phyloP scores from a whole-genome alignment of 2,888 invertebrate species.

The Diarsia mendica region DNA sequence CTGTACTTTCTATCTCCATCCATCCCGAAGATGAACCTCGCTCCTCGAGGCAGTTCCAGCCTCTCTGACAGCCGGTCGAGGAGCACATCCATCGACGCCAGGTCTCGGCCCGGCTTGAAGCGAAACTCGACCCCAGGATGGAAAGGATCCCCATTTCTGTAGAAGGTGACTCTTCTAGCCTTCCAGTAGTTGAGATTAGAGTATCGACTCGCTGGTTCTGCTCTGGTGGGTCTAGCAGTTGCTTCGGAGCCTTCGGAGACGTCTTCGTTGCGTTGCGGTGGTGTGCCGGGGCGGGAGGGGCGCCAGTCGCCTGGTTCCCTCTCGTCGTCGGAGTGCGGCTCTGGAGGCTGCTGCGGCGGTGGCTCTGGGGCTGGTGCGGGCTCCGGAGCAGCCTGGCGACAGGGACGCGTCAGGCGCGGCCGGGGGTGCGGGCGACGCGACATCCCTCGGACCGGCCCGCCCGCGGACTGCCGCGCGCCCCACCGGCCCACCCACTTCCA shows the following conservation, averaged over 20 bases:
- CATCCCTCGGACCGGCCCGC: constrained; percentile 82
- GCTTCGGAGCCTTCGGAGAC: constrained; percentile 86
- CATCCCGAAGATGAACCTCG: constrained; percentile 97
- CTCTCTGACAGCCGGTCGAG: constrained; percentile 96
- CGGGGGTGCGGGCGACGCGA: constrained; percentile 86
- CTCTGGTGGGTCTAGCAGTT: constrained; percentile 89
- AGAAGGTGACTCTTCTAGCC: constrained; percentile 96
- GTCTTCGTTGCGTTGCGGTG: constrained; percentile 86
- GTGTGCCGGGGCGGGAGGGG: constrained; percentile 83
- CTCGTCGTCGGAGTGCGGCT: constrained; percentile 88
- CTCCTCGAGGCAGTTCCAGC: constrained; percentile 96
- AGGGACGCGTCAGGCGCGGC: constrained; percentile 81
- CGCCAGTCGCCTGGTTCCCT: constrained; percentile 90
- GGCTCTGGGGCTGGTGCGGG: constrained; percentile 84
- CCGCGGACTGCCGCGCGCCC: constrained; percentile 83
- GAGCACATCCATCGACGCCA: constrained; percentile 95
- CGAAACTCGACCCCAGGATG: constrained; percentile 96
- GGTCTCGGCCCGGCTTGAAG: constrained; percentile 96
- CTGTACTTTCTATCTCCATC: constrained; percentile 96
- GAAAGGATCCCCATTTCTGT: constrained; percentile 98
- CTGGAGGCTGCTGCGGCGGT: constrained; percentile 82
- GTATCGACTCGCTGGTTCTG: constrained; percentile 92
- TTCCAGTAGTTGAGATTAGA: constrained; percentile 96
- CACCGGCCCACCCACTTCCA: constrained; percentile 74
- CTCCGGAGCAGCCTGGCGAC: constrained; percentile 86